These are phyloP conservation scores for Drosophila testacea DNA, from an alignment of 2,888 invertebrate genomes.

Conservation along the genomic window DNA sequence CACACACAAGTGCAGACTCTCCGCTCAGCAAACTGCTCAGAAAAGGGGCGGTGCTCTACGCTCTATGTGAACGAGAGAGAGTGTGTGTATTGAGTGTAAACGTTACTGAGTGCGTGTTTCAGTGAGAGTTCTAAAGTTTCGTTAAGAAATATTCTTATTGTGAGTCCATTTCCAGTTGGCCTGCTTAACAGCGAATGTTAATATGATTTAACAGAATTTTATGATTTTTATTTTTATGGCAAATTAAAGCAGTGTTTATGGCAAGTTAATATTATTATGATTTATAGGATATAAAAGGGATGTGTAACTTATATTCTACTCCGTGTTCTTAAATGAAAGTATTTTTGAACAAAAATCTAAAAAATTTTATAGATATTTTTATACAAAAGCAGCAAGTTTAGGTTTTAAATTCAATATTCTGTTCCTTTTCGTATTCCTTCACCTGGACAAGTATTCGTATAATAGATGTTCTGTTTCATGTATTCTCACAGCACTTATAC, in stretches of 20 bases:
- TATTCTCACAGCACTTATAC: too few species aligned
- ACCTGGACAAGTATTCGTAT: too few species aligned
- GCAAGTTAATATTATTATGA: neutral
- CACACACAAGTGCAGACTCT: conserved; percentile 1
- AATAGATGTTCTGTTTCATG: too few species aligned
- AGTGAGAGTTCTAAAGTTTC: conserved; percentile 51
- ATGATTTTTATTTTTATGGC: conserved; percentile 12
- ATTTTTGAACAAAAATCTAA: neutral
- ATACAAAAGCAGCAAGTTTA: too few species aligned
- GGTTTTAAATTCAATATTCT: too few species aligned
- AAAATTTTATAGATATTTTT: too few species aligned
- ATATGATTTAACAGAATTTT: conserved; percentile 45
- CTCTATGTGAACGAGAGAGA: conserved; percentile 12
- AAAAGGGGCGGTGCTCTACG: conserved; percentile 47
- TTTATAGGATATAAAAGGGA: neutral
- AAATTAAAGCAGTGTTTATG: conserved; percentile 5
- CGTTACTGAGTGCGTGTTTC: conserved; percentile 27
- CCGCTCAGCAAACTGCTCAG: conserved; percentile 36
- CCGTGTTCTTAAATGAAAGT: neutral
- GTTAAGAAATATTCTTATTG: conserved; percentile 57
- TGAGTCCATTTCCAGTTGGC: conserved; percentile 53
- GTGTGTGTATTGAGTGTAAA: conserved; percentile 27
- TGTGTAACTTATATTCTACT: neutral
- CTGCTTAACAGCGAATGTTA: conserved; percentile 35
- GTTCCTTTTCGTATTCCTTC: too few species aligned